phyloP scores from a whole-genome alignment of 2,797 vertebrate species.

The Sebastes itinus region DNA sequence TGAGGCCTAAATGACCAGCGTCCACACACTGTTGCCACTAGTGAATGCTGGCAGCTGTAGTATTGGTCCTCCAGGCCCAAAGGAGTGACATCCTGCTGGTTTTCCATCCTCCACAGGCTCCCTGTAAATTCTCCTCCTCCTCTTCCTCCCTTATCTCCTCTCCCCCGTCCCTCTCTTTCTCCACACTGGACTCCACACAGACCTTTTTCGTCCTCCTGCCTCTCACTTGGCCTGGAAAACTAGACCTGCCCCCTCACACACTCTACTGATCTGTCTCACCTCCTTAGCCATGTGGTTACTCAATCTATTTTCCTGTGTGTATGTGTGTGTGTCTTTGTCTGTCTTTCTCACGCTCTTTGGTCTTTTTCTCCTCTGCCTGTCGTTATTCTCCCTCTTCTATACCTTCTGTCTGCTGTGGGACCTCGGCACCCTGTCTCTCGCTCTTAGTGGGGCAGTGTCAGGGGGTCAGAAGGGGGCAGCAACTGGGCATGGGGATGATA shows the following conservation, averaged over 20 bases:
- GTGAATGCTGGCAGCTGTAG: slow-evolving; percentile 59
- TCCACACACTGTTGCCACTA: slow-evolving; percentile 49
- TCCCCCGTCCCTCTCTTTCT: slow-evolving; percentile 39
- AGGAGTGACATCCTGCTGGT: slow-evolving; percentile 61
- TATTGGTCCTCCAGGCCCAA: slow-evolving; percentile 51
- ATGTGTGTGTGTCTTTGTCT: slow-evolving; percentile 26
- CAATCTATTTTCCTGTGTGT: slow-evolving; percentile 61
- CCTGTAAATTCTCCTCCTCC: slow-evolving; percentile 40
- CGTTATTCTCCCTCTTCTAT: slow-evolving; percentile 58
- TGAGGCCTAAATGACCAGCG: slow-evolving; percentile 32
- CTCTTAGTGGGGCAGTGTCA: slow-evolving; percentile 91
- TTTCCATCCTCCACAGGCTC: slow-evolving; percentile 73
- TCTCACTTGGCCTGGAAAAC: slow-evolving; percentile 71
- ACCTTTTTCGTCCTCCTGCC: slow-evolving; percentile 62
- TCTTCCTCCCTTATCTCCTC: slow-evolving; percentile 29
- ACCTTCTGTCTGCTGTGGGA: slow-evolving; percentile 61
- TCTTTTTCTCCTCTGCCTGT: slow-evolving; percentile 74
- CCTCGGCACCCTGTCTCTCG: slow-evolving; percentile 78
- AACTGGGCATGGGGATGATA: slow-evolving; percentile 89
- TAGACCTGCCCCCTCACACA: slow-evolving; percentile 62
- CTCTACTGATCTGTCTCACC: slow-evolving; percentile 71
- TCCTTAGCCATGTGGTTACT: slow-evolving; percentile 67
- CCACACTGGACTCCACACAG: slow-evolving; percentile 58
- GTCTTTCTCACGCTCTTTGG: slow-evolving; percentile 68
- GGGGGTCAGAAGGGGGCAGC: slow-evolving; percentile 89